These are phyloP conservation scores for Trachops cirrhosus DNA, from an alignment of 2,797 vertebrate species.

Conservation along the genomic window DNA sequence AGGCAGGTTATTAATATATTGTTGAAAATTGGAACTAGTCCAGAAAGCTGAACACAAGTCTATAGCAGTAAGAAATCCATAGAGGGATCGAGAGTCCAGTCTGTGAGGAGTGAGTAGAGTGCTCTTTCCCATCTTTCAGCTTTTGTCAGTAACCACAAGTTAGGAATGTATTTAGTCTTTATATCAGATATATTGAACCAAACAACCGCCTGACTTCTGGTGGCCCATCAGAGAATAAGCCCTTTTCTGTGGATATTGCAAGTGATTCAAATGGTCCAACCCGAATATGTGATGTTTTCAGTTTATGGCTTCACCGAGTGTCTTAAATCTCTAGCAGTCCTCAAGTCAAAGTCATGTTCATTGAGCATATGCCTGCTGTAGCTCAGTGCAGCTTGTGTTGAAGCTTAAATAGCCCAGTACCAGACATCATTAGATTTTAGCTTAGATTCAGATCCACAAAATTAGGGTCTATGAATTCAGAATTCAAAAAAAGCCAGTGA, in stretches of 20 bases:
- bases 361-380: not conserved
- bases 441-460: not conserved
- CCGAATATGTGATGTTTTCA: not conserved
- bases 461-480: not conserved
- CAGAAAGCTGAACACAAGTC: not conserved
- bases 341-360: not conserved
- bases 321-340: not conserved
- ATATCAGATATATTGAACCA: not conserved
- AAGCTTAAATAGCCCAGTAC: not conserved
- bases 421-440: not conserved
- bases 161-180: not conserved
- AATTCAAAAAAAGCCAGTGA: not conserved
- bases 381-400: slow-evolving; percentile 2
- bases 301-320: not conserved
- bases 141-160: not conserved
- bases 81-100: not conserved
- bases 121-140: not conserved
- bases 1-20: not conserved
- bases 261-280: not conserved
- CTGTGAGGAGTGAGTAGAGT: not conserved
- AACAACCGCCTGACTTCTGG: not conserved
- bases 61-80: not conserved
- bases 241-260: not conserved
- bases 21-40: not conserved
- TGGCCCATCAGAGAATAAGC: not conserved